Evolutionary conservation across 2,888 invertebrate genomes (phyloP), one percentile per base, ranked within the genome.

Genomic region (Drosophila pseudotalamancana): DNA sequence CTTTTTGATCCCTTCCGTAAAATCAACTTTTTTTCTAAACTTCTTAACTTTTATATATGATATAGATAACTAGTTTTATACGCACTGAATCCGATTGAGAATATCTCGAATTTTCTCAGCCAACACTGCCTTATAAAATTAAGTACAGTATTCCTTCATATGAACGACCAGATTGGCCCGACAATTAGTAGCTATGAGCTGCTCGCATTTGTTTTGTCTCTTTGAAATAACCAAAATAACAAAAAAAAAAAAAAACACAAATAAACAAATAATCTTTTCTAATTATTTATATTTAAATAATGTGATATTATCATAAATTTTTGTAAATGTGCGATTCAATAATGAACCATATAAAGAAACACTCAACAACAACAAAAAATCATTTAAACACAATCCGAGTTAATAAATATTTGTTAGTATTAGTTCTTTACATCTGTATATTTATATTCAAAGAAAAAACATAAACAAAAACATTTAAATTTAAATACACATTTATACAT

Each of bases 281-380:
- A 51, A 73, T 66, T 76, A 76, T 78, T 78, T 81, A 72, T 76
- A 65, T 82, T 70, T 57, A 87, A 79, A 83, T 83, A 79, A 86
- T 83, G 83, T 83, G 83, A 83, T 83, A 83, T 83, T 87, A 83
- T 80, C 65, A 77, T 87, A 87, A 87, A 87, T 77, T 86, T 66
- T 83, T 63, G 6, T 42, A 63, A 65, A 56, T 68, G 55, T 67
- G 77, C 77, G 61, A 56, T 62, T 55, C 56, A 40, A 49, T 11
- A 53, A 21, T 35, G 61, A 43, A 23, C 45, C 60, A 35, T 29
- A 34, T n/a, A 29, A 43, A 23, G 29, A n/a, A 39, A 37, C 49
- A 55, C 50, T 54, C 39, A 55, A 49, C 6, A 68, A 54, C 35
- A 37, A 34, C 54, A 51, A 35, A 34, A 57, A 51, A 35, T 21